phyloP scores from a whole-genome alignment of 2,888 invertebrate genomes.

The Netelia fuscicornis region DNA sequence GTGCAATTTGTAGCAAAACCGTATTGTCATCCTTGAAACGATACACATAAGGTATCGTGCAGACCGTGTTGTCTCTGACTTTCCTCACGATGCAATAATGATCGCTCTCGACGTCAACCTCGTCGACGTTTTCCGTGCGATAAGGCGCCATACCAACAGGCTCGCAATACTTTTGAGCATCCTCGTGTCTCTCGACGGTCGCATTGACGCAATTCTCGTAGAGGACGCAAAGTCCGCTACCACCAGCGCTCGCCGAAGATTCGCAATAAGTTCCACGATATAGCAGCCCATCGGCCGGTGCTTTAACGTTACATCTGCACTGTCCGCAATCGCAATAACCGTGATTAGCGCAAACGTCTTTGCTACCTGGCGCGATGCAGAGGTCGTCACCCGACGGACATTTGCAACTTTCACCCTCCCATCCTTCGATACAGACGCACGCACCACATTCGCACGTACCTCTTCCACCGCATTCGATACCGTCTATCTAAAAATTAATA shows the following conservation, averaged over 20 bases:
- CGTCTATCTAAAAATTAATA: conserved; percentile 70
- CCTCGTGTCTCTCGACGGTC: conserved; percentile 71
- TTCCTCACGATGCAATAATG: conserved; percentile 74
- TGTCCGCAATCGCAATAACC: conserved; percentile 79
- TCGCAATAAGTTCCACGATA: conserved; percentile 78
- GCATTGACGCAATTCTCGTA: conserved; percentile 77
- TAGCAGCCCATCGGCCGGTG: conserved; percentile 69
- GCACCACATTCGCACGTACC: conserved; percentile 77
- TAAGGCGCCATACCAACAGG: conserved; percentile 69
- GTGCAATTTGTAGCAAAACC: conserved; percentile 73
- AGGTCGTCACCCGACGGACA: conserved; percentile 73
- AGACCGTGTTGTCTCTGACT: conserved; percentile 65
- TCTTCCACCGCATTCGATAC: conserved; percentile 75
- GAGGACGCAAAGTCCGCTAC: conserved; percentile 74
- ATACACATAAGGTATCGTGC: conserved; percentile 75
- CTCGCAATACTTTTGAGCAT: conserved; percentile 70
- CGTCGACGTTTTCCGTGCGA: conserved; percentile 64
- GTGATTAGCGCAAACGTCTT: conserved; percentile 75
- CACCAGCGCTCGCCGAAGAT: conserved; percentile 73
- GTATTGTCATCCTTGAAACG: conserved; percentile 74
- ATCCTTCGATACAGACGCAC: conserved; percentile 75
- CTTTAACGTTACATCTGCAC: conserved; percentile 75
- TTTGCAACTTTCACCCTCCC: conserved; percentile 76
- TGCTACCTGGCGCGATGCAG: conserved; percentile 77
- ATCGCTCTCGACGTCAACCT: conserved; percentile 71